These are phyloP conservation scores for Trissoscelio sp. DNA, from an alignment of 2,888 invertebrate genomes.

Conservation along the genomic window DNA sequence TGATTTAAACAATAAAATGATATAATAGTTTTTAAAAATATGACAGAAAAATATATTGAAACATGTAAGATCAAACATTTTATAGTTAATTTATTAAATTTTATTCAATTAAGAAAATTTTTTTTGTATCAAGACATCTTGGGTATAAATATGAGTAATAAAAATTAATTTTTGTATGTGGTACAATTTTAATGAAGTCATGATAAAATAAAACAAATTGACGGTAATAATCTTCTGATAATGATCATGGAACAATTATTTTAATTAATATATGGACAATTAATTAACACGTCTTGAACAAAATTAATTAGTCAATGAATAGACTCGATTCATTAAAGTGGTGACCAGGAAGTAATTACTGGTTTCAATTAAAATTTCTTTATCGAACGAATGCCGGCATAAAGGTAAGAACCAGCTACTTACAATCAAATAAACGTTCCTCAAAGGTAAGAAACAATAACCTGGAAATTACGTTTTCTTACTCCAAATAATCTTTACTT, in stretches of 20 bases:
- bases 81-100: not conserved
- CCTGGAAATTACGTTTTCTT: conserved; percentile 22
- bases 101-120: too few relatives aligned
- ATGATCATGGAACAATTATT: conserved; percentile 23
- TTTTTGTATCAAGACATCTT: too few relatives aligned
- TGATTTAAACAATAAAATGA: too few relatives aligned
- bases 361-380: conserved; percentile 55
- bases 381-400: conserved; percentile 33
- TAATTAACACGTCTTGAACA: conserved; percentile 51
- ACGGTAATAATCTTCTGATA: conserved; percentile 15
- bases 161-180: too few relatives aligned
- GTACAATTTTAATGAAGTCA: not conserved
- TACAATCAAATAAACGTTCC: conserved; percentile 39
- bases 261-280: conserved; percentile 41
- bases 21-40: too few relatives aligned
- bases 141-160: too few relatives aligned
- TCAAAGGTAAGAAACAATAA: conserved; percentile 36
- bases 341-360: conserved; percentile 60
- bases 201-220: conserved; percentile 11
- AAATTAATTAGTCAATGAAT: conserved; percentile 48
- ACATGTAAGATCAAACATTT: too few relatives aligned
- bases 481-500: conserved; percentile 11
- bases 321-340: conserved; percentile 26
- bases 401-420: conserved; percentile 4
- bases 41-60: too few relatives aligned